Evolutionary conservation across 2,888 invertebrate species (phyloP).

Genomic region (Ametastegia equiseti): DNA sequence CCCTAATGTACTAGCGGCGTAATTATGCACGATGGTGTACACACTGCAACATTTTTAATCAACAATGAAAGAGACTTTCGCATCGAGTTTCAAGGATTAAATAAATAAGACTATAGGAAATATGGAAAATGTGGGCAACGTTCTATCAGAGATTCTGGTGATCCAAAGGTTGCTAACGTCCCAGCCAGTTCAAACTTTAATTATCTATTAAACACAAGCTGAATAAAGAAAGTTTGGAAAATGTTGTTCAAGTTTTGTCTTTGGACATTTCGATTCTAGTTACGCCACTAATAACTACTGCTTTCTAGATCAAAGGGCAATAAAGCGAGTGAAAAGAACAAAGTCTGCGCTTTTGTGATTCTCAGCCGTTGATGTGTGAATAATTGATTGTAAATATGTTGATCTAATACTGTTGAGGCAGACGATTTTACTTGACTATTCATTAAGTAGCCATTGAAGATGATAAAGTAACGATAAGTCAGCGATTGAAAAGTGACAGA

Average conservation of each 20-base stretch:
- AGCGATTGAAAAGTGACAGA: neutral
- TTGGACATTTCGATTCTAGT: neutral
- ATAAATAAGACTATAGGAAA: neutral
- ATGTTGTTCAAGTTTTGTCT: neutral
- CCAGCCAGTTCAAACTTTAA: neutral
- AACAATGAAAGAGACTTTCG: neutral
- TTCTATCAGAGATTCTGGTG: neutral
- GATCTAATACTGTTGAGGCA: too few species aligned
- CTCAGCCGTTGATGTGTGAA: neutral
- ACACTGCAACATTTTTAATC: too few species aligned
- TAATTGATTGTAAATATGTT: neutral
- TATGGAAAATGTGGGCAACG: neutral
- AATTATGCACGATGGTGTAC: too few species aligned
- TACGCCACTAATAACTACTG: neutral
- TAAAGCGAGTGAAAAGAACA: neutral
- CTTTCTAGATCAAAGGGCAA: neutral
- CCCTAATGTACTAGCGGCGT: neutral
- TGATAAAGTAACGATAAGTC: too few species aligned
- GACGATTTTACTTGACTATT: too few species aligned
- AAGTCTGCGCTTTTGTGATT: neutral
- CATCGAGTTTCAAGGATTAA: neutral
- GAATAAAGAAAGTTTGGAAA: neutral
- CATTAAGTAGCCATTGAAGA: too few species aligned
- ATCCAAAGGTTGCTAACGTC: neutral
- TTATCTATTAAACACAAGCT: neutral